A percentile compares a stretch with the other conserved stretches of the same genome.
Conservation (phyloP, 2,888 invertebrate genomes). For the Ophioninae sp. region DNA sequence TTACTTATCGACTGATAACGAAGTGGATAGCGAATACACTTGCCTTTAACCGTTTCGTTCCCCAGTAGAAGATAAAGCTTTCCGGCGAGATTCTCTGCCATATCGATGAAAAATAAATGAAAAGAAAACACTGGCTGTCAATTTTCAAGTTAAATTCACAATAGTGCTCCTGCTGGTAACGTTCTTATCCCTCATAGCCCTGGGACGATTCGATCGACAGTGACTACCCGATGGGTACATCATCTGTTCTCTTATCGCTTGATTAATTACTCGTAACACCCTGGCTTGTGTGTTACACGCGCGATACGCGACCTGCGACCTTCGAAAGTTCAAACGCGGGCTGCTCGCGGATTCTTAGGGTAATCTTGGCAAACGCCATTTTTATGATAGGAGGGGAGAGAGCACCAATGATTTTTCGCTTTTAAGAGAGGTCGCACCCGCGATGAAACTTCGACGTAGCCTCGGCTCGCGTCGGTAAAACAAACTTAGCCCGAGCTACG, state of each 20-base stretch:
- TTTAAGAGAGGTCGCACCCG: constrained; percentile 30
- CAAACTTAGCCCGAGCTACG: constrained; percentile 8
- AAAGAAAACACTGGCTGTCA: constrained; percentile 14
- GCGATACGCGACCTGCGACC: constrained; percentile 44
- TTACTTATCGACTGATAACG: background rate
- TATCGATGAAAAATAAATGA: constrained; percentile 55
- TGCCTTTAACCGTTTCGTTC: constrained; percentile 74
- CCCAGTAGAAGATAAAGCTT: constrained; percentile 76
- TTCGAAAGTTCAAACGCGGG: constrained; percentile 40
- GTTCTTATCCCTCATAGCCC: constrained; percentile 40
- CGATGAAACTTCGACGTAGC: too few species aligned
- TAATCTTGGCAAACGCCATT: constrained; percentile 46
- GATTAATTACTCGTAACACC: background rate
- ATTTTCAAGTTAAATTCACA: constrained; percentile 29
- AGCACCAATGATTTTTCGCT: constrained; percentile 2
- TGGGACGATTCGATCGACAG: constrained; percentile 26
- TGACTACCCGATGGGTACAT: constrained; percentile 41
- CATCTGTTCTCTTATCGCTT: constrained; percentile 47
- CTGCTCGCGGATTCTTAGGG: constrained; percentile 23
- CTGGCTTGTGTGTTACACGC: constrained; percentile 28
- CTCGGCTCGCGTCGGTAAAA: too few species aligned
- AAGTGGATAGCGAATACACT: constrained; percentile 38
- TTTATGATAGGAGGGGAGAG: constrained; percentile 13
- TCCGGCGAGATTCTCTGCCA: constrained; percentile 79
- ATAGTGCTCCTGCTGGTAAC: constrained; percentile 19